Evolutionary conservation across 1,140 invertebrate genomes (phyloP).

Genomic region (Camponotus floridanus): DNA sequence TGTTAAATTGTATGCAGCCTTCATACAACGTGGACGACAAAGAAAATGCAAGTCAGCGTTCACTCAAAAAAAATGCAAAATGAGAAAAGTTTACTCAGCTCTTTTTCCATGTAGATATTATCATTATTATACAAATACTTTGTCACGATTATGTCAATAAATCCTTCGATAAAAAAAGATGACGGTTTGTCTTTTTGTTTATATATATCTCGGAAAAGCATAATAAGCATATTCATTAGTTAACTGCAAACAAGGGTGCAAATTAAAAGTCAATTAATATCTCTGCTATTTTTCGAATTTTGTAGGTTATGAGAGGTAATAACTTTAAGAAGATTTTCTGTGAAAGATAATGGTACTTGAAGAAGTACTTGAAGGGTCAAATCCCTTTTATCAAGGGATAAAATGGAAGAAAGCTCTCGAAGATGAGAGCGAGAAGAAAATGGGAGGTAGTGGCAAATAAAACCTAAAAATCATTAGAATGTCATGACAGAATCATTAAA

Average conservation of each 20-base stretch:
- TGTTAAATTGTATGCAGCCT: slow-evolving; percentile 32
- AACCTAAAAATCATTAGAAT: slow-evolving; percentile 14
- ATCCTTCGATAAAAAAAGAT: slow-evolving; percentile 11
- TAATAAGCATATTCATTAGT: slow-evolving; percentile 31
- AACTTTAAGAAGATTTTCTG: slow-evolving; percentile 33
- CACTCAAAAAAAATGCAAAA: slow-evolving; percentile 51
- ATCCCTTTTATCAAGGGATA: neutral
- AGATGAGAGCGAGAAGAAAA: neutral
- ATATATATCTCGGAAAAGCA: slow-evolving; percentile 24
- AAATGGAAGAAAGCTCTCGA: slow-evolving; percentile 10
- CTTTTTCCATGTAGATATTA: slow-evolving; percentile 35
- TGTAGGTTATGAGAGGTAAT: slow-evolving; percentile 17
- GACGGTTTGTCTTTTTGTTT: neutral
- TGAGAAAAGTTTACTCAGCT: slow-evolving; percentile 36
- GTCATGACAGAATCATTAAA: neutral
- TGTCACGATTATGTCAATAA: slow-evolving; percentile 18
- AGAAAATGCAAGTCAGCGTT: slow-evolving; percentile 54
- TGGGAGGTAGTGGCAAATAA: neutral
- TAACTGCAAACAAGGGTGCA: slow-evolving; percentile 27
- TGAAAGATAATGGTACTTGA: slow-evolving; percentile 4
- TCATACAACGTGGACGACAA: slow-evolving; percentile 24
- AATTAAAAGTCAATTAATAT: slow-evolving; percentile 29
- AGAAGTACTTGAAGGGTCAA: slow-evolving; percentile 18
- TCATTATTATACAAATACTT: slow-evolving; percentile 28
- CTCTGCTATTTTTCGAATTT: neutral